Evolutionary conservation across 1,140 invertebrate species (phyloP).

Genomic region (Penaeus vannamei): DNA sequence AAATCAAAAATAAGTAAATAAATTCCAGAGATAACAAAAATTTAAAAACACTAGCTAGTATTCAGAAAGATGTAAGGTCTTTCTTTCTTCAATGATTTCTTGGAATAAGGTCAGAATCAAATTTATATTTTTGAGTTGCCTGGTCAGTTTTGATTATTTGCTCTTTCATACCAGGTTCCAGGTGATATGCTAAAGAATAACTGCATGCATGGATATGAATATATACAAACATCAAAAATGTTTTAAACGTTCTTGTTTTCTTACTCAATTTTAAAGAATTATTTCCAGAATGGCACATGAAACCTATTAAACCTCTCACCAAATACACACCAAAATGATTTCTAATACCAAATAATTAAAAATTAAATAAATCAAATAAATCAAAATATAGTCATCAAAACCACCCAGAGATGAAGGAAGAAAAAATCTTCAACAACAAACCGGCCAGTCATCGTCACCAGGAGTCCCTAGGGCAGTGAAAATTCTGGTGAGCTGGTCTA

Average conservation of each 20-base stretch:
- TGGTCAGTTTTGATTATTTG: too few species aligned
- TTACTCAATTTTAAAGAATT: slow-evolving; percentile 17
- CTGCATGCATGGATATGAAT: too few species aligned
- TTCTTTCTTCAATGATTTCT: neutral
- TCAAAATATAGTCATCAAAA: neutral
- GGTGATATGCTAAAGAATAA: too few species aligned
- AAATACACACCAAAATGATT: too few species aligned
- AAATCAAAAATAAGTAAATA: neutral
- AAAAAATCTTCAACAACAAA: slow-evolving; percentile 70
- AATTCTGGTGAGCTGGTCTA: slow-evolving; percentile 96
- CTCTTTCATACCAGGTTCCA: too few species aligned
- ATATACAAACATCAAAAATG: neutral
- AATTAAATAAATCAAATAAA: too few species aligned
- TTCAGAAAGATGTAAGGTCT: neutral
- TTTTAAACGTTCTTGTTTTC: neutral
- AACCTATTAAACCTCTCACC: neutral
- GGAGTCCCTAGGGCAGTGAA: slow-evolving; percentile 95
- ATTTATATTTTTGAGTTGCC: too few species aligned
- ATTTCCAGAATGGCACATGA: too few species aligned
- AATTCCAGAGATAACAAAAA: neutral
- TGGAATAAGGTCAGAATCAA: neutral
- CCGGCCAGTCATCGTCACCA: slow-evolving; percentile 91
- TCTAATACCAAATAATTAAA: too few species aligned
- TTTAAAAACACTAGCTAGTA: neutral
- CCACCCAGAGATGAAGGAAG: slow-evolving; percentile 49